Percentiles rank a stretch among this genome's conserved stretches.
These are phyloP conservation scores for Lutraria lutraria DNA, from an alignment of 2,888 invertebrate genomes.

Conservation along the genomic window DNA sequence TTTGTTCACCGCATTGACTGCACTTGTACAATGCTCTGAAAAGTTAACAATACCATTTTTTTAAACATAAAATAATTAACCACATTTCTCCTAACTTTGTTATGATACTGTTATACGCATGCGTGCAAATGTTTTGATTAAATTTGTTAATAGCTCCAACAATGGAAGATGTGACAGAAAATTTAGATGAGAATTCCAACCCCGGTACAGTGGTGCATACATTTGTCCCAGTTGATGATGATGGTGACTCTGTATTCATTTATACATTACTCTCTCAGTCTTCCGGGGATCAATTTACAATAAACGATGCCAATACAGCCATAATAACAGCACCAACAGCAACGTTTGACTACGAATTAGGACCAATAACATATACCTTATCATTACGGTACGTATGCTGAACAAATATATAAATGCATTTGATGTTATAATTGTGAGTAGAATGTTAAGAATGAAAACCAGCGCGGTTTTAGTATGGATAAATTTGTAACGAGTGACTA, in stretches of 20 bases:
- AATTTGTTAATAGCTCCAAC: conserved; percentile 5
- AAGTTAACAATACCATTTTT: too few relatives aligned
- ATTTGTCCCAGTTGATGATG: not conserved
- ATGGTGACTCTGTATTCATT: not conserved
- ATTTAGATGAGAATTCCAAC: too few relatives aligned
- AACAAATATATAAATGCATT: too few relatives aligned
- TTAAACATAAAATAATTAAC: too few relatives aligned
- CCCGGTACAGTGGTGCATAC: not conserved
- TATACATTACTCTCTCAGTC: not conserved
- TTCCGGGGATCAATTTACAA: not conserved
- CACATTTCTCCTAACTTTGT: not conserved
- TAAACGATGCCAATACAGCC: not conserved
- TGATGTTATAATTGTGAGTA: too few relatives aligned
- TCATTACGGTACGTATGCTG: not conserved
- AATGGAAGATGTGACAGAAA: not conserved
- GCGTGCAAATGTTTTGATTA: too few relatives aligned
- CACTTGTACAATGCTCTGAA: too few relatives aligned
- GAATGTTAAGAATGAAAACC: too few relatives aligned
- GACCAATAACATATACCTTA: not conserved
- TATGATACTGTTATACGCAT: too few relatives aligned
- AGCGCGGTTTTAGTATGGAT: too few relatives aligned
- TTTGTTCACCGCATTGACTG: too few relatives aligned
- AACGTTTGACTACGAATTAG: not conserved
- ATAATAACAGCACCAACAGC: not conserved
- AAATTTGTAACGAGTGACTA: too few relatives aligned